phyloP scores from a whole-genome alignment of 2,888 invertebrate genomes.

The Pachymerium ferrugineum region DNA sequence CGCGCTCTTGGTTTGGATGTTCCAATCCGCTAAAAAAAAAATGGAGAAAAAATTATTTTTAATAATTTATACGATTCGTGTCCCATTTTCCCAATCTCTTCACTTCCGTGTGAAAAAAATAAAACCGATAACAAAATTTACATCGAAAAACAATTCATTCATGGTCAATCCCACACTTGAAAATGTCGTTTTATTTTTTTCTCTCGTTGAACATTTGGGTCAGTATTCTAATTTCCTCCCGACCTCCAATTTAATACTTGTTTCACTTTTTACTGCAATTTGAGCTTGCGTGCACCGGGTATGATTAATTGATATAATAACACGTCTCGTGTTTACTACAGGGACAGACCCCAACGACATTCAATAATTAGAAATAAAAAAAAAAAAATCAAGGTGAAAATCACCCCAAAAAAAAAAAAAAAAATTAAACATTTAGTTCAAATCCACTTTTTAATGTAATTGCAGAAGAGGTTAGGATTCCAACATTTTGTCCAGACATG shows the following conservation, averaged over 20 bases:
- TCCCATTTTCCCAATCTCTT: too few species aligned
- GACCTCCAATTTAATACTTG: neutral
- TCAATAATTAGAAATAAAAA: neutral
- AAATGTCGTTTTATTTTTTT: neutral
- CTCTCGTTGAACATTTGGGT: neutral
- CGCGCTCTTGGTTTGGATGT: slow-evolving; percentile 49
- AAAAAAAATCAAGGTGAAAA: neutral
- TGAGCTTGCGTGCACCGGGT: neutral
- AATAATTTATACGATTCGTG: too few species aligned
- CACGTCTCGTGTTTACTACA: neutral
- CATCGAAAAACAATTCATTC: neutral
- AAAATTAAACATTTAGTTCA: neutral
- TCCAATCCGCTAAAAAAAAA: slow-evolving; percentile 37
- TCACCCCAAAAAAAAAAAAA: neutral
- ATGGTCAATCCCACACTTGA: neutral
- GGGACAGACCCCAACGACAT: neutral
- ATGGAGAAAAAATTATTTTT: neutral
- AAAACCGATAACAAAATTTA: neutral
- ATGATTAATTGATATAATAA: neutral
- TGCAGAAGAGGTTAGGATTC: neutral
- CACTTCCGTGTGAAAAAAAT: neutral
- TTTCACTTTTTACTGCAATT: slow-evolving; percentile 4
- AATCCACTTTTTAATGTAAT: neutral
- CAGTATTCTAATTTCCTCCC: neutral
- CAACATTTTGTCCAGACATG: neutral